Conservation (phyloP, 2,797 vertebrate species). For the Parauchenoglanis ngamensis region DNA sequence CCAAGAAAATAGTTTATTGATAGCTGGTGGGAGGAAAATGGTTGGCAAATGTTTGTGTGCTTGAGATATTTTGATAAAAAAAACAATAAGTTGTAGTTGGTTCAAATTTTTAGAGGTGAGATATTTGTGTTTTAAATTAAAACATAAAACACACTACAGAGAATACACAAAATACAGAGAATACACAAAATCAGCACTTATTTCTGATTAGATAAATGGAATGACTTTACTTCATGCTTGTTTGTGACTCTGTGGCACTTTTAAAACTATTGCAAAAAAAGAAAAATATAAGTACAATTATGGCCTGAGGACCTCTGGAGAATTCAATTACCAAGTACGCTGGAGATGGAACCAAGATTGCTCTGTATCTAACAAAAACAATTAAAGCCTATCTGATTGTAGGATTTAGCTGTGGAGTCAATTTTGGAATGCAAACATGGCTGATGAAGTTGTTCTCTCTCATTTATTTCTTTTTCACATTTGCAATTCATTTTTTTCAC, state of each 20-base stretch:
- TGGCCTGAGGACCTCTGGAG: conserved; percentile 69
- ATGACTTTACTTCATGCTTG: conserved; percentile 1
- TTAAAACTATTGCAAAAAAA: conserved; percentile 19
- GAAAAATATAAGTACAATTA: conserved; percentile 53
- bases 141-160: no score
- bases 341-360: conserved; percentile 75
- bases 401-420: conserved; percentile 65
- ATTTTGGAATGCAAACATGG: conserved; percentile 67
- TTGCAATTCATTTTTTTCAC: conserved; percentile 25
- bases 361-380: conserved; percentile 78
- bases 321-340: conserved; percentile 78
- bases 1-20: conserved; percentile 31
- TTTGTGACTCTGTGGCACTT: conserved; percentile 32
- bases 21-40: conserved; percentile 58
- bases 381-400: conserved; percentile 79
- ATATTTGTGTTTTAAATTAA: conserved; percentile 25
- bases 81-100: not conserved
- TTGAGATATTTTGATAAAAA: not conserved
- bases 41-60: not conserved
- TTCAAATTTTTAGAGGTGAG: not conserved
- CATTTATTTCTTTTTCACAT: conserved; percentile 15
- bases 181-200: not conserved
- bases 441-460: conserved; percentile 26
- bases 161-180: not conserved
- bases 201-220: conserved; percentile 5